phyloP scores from a whole-genome alignment of 1,140 invertebrate species.

The Aphaenogaster ashmeadi region DNA sequence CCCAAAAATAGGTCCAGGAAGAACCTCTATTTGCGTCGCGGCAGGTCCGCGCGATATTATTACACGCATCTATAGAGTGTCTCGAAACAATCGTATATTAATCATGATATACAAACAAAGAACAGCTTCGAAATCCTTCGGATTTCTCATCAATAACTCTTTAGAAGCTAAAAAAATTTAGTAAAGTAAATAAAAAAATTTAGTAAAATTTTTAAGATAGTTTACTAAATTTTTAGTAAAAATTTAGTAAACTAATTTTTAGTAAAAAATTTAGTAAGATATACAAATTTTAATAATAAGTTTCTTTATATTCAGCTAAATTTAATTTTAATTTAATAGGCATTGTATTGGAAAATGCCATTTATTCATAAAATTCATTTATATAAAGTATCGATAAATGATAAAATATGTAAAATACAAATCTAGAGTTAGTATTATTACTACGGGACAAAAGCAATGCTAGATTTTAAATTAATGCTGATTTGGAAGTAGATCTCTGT shows the following conservation, averaged over 20 bases:
- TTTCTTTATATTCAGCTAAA: too few species aligned
- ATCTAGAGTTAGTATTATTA: background rate
- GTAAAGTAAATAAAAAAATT: background rate
- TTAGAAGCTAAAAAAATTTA: background rate
- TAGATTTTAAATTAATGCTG: background rate
- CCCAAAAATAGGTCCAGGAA: conserved; percentile 62
- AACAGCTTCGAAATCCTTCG: background rate
- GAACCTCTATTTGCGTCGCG: conserved; percentile 61
- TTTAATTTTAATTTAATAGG: background rate
- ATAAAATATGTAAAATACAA: background rate
- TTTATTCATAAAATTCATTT: background rate
- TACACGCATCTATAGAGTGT: conserved; percentile 23
- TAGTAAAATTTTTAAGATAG: too few species aligned
- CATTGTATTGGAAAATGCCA: background rate
- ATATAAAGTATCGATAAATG: background rate
- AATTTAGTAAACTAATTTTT: background rate
- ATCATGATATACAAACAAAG: background rate
- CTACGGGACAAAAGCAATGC: background rate
- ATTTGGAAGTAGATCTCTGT: background rate
- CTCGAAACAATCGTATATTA: background rate
- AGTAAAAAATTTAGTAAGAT: background rate
- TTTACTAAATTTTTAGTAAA: too few species aligned
- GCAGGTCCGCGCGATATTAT: conserved; percentile 51
- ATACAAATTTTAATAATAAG: background rate
- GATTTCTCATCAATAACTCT: background rate